Evolutionary conservation across 2,888 invertebrate genomes (phyloP).

Genomic region (Oasisia sp.): DNA sequence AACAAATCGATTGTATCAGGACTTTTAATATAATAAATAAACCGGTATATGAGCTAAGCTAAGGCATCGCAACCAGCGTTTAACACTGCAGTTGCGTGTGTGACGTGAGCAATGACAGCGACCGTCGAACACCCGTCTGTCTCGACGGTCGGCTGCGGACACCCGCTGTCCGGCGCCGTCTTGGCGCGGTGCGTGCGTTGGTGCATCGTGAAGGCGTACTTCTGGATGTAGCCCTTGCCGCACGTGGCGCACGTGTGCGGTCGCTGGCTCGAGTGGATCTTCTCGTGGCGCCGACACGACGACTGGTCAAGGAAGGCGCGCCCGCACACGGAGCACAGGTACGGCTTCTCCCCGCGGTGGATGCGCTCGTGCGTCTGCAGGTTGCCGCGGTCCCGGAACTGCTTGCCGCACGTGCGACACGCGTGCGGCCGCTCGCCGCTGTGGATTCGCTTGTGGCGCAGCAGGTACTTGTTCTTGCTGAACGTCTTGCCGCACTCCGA

Average conservation of each 20-base stretch:
- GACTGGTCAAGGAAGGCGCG: slow-evolving; percentile 3
- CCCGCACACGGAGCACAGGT: not conserved
- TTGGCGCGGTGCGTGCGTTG: slow-evolving; percentile 36
- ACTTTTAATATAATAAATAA: too few species aligned
- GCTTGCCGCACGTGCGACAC: not conserved
- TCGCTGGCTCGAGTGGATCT: not conserved
- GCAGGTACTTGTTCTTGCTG: slow-evolving; percentile 3
- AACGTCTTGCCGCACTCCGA: not conserved
- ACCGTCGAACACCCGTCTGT: not conserved
- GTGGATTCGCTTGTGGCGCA: slow-evolving; percentile 4
- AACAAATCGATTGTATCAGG: too few species aligned
- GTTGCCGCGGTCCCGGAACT: not conserved
- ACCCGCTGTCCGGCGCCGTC: not conserved
- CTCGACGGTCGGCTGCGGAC: not conserved
- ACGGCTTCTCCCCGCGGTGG: not conserved
- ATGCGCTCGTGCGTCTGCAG: slow-evolving; percentile 8
- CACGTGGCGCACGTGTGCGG: slow-evolving; percentile 24
- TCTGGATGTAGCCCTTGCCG: slow-evolving; percentile 36
- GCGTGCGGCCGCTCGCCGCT: not conserved
- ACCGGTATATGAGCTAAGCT: too few species aligned
- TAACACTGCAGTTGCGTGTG: not conserved
- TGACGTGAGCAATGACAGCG: not conserved
- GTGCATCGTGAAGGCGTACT: slow-evolving; percentile 38
- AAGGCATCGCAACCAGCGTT: not conserved
- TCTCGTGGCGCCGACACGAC: slow-evolving; percentile 4